Percentiles rank a stretch among this genome's conserved stretches.
Conservation (phyloP, 37 sponge, comb jelly and placozoan genomes). For the Crambe crambe region DNA sequence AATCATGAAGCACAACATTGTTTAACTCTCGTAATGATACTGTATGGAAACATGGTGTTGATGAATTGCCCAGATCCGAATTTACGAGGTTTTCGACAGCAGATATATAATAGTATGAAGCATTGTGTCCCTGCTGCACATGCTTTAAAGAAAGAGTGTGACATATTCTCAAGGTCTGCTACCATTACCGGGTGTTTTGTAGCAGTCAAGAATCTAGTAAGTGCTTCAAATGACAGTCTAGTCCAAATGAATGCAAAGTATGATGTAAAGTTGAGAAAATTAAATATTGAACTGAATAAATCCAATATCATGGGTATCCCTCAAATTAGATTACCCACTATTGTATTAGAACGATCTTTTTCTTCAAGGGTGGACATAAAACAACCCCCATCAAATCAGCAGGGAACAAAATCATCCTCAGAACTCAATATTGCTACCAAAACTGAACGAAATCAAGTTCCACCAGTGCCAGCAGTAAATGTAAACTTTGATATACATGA, state of each 20-base stretch:
- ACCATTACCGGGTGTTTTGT: slow-evolving; percentile 1
- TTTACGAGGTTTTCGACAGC: background rate
- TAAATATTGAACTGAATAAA: background rate
- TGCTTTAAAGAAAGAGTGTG: background rate
- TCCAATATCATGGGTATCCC: background rate
- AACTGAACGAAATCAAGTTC: background rate
- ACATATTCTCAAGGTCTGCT: background rate
- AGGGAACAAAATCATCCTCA: background rate
- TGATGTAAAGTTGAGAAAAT: background rate
- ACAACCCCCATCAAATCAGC: background rate
- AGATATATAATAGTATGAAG: background rate
- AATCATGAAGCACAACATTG: slow-evolving; percentile 16
- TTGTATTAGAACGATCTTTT: background rate
- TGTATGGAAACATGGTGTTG: background rate
- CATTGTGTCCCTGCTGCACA: background rate
- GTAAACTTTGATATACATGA: too few species aligned
- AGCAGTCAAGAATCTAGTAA: background rate
- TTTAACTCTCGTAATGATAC: background rate
- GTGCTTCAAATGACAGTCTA: background rate
- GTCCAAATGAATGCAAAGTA: background rate
- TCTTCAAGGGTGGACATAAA: background rate
- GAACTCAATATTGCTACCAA: background rate
- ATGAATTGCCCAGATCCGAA: background rate
- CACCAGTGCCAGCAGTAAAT: too few species aligned
- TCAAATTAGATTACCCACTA: background rate